Conservation (phyloP, 2,797 vertebrate genomes). For the Bradypodion pumilum region DNA sequence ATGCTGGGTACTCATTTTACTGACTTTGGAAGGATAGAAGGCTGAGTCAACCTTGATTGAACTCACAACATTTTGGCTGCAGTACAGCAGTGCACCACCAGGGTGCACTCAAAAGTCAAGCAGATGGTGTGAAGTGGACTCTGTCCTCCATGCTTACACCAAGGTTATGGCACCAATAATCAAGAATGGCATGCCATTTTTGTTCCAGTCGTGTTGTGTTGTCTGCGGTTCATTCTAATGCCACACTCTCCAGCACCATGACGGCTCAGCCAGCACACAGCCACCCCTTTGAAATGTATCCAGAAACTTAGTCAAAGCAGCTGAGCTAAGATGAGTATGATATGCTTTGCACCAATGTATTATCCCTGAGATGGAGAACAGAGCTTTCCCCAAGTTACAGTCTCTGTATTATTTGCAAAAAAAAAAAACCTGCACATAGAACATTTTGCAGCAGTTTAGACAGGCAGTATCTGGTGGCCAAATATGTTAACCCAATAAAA, state of each 20-base stretch:
- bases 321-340: background rate
- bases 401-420: background rate
- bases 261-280: background rate
- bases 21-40: too few relatives aligned
- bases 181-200: background rate
- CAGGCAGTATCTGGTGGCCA: conserved; percentile 45
- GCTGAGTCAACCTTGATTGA: too few relatives aligned
- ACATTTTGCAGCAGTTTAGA: background rate
- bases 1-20: too few relatives aligned
- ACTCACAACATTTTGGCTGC: too few relatives aligned
- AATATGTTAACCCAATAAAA: background rate
- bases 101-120: background rate
- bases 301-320: background rate
- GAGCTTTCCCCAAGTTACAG: background rate
- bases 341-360: background rate
- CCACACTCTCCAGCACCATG: too few relatives aligned
- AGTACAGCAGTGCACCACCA: too few relatives aligned
- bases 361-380: background rate
- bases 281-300: background rate
- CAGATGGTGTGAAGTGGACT: background rate
- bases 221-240: too few relatives aligned
- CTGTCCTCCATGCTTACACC: background rate
- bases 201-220: too few relatives aligned
- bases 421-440: background rate
- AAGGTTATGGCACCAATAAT: background rate